phyloP scores from a whole-genome alignment of 2,888 invertebrate species.

The Hyppa rectilinea region DNA sequence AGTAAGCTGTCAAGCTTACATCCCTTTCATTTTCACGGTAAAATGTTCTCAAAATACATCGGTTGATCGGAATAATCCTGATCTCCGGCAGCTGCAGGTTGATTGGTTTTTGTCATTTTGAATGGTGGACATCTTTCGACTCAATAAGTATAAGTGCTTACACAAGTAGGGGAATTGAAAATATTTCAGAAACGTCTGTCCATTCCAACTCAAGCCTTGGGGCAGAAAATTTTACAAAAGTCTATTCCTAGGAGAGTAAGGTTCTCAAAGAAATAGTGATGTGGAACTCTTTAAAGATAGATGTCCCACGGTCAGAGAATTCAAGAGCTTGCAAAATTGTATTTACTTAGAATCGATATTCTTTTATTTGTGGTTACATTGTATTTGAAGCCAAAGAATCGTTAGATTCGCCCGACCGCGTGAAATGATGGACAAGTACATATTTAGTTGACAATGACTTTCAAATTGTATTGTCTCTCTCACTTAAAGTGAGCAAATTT shows the following conservation, averaged over 20 bases:
- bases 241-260: constrained; percentile 19
- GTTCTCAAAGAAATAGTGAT: constrained; percentile 22
- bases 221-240: constrained; percentile 26
- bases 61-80: background rate
- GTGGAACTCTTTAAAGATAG: constrained; percentile 28
- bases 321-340: background rate
- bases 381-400: background rate
- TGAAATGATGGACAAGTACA: background rate
- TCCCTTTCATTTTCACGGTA: no score
- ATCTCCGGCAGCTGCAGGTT: background rate
- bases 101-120: background rate
- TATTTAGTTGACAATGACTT: background rate
- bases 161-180: constrained; percentile 18
- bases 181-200: constrained; percentile 6
- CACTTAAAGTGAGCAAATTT: background rate
- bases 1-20: no score
- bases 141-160: constrained; percentile 7
- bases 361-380: background rate
- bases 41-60: no score
- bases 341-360: background rate
- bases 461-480: background rate
- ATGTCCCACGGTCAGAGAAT: background rate
- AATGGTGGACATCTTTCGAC: background rate
- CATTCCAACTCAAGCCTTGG: background rate
- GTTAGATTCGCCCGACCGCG: background rate